A percentile compares a stretch with the other conserved stretches of the same genome.
Evolutionary conservation across 1,140 invertebrate species (phyloP).

Genomic region (Cherax quadricarinatus): DNA sequence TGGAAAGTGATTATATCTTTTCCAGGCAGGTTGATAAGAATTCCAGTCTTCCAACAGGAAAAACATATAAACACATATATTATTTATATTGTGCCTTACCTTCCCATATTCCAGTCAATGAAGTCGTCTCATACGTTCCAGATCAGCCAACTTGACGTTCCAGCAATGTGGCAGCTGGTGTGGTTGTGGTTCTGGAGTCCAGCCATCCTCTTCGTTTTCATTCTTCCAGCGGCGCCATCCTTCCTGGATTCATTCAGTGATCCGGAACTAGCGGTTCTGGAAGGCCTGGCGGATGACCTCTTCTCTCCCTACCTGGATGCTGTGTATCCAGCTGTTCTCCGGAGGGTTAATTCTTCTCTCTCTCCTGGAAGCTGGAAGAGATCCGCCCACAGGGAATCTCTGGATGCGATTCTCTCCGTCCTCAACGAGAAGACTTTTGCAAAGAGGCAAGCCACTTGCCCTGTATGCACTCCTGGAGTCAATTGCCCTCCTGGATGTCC

Average conservation of each 20-base stretch:
- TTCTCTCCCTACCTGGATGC: not conserved
- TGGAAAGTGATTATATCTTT: too few species aligned
- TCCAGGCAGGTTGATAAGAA: too few species aligned
- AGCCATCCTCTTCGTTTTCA: not conserved
- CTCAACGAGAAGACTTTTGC: slow-evolving; percentile 15
- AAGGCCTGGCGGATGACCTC: not conserved
- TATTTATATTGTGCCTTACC: too few species aligned
- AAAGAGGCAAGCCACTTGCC: slow-evolving; percentile 34
- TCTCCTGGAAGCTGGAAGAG: not conserved
- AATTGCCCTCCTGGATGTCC: slow-evolving; percentile 40
- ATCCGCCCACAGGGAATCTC: not conserved
- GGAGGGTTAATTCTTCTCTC: not conserved
- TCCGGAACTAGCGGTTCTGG: not conserved
- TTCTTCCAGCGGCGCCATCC: not conserved
- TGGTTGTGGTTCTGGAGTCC: not conserved
- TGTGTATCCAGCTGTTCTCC: not conserved
- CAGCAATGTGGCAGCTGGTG: not conserved
- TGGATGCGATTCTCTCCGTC: slow-evolving; percentile 26
- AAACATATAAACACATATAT: too few species aligned
- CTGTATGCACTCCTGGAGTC: slow-evolving; percentile 21
- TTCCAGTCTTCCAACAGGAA: too few species aligned
- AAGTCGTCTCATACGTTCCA: not conserved
- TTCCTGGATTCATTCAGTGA: not conserved
- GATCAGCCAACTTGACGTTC: not conserved
- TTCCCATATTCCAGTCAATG: not conserved